Conservation (phyloP, 2,797 vertebrate species). For the Pteronotus mesoamericanus region DNA sequence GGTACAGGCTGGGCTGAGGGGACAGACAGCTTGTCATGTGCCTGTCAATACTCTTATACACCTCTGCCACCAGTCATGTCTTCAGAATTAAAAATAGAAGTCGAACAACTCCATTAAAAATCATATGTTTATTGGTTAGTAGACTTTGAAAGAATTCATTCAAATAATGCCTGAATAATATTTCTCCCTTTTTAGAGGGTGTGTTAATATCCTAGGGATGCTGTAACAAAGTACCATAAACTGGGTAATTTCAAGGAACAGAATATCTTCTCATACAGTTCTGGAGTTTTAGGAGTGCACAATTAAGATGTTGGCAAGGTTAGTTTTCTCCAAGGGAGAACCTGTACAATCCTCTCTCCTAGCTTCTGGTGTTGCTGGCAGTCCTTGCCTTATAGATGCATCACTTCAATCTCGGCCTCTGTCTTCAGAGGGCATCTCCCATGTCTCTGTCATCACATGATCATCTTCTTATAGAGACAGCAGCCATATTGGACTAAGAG, state of each 20-base stretch:
- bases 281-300: neutral
- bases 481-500: neutral
- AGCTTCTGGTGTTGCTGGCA: neutral
- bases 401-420: neutral
- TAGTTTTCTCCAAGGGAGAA: neutral
- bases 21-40: neutral
- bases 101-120: neutral
- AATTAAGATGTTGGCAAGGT: neutral
- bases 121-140: neutral
- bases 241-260: neutral
- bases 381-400: no score
- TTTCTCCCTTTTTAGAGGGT: neutral
- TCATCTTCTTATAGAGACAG: neutral
- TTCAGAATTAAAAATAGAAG: neutral
- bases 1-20: slow-evolving; percentile 1
- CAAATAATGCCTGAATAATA: neutral
- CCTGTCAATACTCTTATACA: neutral
- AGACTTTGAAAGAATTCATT: neutral
- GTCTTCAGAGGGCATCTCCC: neutral
- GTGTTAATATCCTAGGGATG: neutral
- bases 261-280: neutral
- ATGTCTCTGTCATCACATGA: neutral
- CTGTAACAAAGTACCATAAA: neutral
- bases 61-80: neutral
- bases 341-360: neutral